Percentiles rank a stretch among this genome's conserved stretches.
Evolutionary conservation across 30 jellyfish, hydroid and myxozoan species (phyloP).

Genomic region (Pseudorhiza aurosa): DNA sequence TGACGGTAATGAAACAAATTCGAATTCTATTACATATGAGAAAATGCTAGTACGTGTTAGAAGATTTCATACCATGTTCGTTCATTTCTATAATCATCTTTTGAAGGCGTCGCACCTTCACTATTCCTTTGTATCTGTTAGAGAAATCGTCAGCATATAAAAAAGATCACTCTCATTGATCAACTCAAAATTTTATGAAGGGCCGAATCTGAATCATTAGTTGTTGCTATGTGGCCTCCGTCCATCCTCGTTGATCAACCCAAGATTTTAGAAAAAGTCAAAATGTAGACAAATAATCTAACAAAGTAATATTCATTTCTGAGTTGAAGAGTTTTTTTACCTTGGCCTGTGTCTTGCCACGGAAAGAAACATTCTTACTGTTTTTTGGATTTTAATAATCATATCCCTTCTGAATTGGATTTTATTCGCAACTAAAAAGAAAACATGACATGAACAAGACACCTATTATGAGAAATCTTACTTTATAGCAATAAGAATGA

Average conservation of each 20-base stretch:
- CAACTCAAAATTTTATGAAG: not conserved
- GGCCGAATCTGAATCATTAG: too few species aligned
- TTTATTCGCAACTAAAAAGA: slow-evolving; percentile 86
- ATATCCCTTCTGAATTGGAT: slow-evolving; percentile 86
- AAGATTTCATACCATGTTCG: slow-evolving; percentile 67
- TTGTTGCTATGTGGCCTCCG: too few species aligned
- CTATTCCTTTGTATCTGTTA: slow-evolving; percentile 83
- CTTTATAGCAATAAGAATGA: too few species aligned
- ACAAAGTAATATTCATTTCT: too few species aligned
- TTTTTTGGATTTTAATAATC: slow-evolving; percentile 89
- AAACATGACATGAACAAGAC: not conserved
- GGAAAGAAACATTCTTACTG: slow-evolving; percentile 91
- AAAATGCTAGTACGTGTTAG: too few species aligned
- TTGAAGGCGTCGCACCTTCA: slow-evolving; percentile 72
- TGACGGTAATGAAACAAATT: too few species aligned
- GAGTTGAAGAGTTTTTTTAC: too few species aligned
- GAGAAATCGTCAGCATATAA: not conserved
- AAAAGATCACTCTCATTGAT: not conserved
- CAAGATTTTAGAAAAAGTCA: not conserved
- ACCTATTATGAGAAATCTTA: not conserved
- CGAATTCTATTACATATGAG: too few species aligned
- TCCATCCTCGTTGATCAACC: not conserved
- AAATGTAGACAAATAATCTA: not conserved
- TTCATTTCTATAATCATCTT: slow-evolving; percentile 58
- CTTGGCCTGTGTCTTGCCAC: slow-evolving; percentile 84